These are phyloP conservation scores for Unio delphinus DNA, from an alignment of 2,888 invertebrate species.

Conservation along the genomic window DNA sequence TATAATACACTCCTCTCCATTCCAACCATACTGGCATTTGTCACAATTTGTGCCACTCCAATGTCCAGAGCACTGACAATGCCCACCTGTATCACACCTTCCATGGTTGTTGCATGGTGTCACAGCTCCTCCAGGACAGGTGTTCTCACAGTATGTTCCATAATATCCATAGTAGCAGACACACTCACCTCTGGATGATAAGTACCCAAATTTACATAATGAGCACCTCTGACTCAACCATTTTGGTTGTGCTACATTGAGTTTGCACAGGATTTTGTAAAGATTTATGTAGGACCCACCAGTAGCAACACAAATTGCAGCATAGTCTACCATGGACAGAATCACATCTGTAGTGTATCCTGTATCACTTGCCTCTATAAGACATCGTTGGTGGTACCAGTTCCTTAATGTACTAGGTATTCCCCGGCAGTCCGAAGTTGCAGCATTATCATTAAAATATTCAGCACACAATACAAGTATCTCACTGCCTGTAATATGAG, in stretches of 20 bases:
- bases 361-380: conserved; percentile 26
- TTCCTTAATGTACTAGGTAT: conserved; percentile 19
- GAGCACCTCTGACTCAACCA: conserved; percentile 44
- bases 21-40: conserved; percentile 41
- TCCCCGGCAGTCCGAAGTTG: conserved; percentile 26
- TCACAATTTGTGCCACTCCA: conserved; percentile 44
- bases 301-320: conserved; percentile 26
- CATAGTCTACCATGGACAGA: conserved; percentile 39
- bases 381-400: conserved; percentile 42
- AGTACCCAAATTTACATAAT: conserved; percentile 41
- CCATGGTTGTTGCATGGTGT: conserved; percentile 47
- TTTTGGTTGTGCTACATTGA: conserved; percentile 27
- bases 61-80: conserved; percentile 45
- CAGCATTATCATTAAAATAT: conserved; percentile 33
- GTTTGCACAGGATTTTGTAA: conserved; percentile 21
- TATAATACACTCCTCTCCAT: conserved; percentile 45
- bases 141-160: conserved; percentile 41
- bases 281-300: conserved; percentile 17
- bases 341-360: conserved; percentile 31
- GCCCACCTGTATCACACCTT: conserved; percentile 37
- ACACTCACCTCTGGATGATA: conserved; percentile 22
- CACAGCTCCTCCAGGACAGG: conserved; percentile 45
- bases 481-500: conserved; percentile 13
- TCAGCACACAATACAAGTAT: conserved; percentile 24
- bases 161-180: conserved; percentile 51